Percentiles rank a stretch among this genome's conserved stretches.
phyloP scores from a whole-genome alignment of 2,797 vertebrate genomes.

The Phaenicophaeus curvirostris region DNA sequence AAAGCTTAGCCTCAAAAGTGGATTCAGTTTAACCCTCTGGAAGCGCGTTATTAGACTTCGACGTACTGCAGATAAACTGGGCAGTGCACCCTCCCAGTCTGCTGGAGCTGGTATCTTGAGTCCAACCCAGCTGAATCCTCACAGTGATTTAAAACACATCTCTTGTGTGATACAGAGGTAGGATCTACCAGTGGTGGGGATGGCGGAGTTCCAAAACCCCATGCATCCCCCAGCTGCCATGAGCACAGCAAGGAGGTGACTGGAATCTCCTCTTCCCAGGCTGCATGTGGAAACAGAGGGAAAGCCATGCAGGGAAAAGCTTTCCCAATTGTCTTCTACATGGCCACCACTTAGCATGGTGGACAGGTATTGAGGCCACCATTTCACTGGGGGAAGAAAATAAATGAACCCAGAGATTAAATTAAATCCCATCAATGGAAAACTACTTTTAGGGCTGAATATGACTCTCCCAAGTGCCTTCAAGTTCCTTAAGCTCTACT shows the following conservation, averaged over 20 bases:
- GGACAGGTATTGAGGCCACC: neutral
- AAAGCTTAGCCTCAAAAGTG: neutral
- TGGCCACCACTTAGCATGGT: neutral
- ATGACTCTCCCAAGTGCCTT: neutral
- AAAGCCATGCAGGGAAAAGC: neutral
- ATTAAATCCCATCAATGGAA: neutral
- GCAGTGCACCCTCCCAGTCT: neutral
- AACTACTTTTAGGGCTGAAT: neutral
- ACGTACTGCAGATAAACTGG: neutral
- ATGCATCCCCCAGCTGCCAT: neutral
- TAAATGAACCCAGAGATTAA: neutral
- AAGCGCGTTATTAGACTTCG: fast-evolving
- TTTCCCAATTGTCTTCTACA: neutral
- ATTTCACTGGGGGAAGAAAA: neutral
- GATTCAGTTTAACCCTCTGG: neutral
- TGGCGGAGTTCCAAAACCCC: too few relatives aligned
- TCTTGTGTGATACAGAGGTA: neutral
- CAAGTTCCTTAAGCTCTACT: neutral
- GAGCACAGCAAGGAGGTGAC: neutral
- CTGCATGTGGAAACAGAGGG: neutral
- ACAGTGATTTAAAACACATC: fast-evolving
- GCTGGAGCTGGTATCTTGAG: neutral
- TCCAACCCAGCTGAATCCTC: neutral
- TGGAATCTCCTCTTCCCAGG: neutral
- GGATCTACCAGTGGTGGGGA: too few relatives aligned